A percentile compares a stretch with the other conserved stretches of the same genome.
phyloP scores from a whole-genome alignment of 2,113 vertebrate genomes.

The Aegotheles bennettii region DNA sequence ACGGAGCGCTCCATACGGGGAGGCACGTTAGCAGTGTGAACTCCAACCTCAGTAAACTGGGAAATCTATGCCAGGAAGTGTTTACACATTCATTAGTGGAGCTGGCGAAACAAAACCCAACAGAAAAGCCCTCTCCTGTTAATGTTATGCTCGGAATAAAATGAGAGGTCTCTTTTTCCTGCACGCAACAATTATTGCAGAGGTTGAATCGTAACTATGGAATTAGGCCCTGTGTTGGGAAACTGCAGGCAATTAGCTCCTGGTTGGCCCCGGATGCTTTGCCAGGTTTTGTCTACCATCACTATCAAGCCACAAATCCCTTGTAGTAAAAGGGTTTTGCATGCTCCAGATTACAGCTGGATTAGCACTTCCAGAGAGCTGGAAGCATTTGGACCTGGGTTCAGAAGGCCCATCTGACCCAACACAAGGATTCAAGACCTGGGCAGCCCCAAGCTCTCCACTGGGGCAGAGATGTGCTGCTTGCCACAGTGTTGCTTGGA shows the following conservation, averaged over 20 bases:
- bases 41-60: slow-evolving; percentile 54
- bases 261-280: not conserved
- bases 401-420: not conserved
- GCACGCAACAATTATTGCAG: not conserved
- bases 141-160: not conserved
- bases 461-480: not conserved
- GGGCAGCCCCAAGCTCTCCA: not conserved
- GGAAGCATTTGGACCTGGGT: not conserved
- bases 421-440: not conserved
- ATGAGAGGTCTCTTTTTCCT: not conserved
- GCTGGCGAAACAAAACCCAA: slow-evolving; percentile 32
- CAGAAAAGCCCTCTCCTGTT: not conserved
- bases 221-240: slow-evolving; percentile 11
- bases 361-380: not conserved
- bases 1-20: not conserved
- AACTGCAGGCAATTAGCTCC: not conserved
- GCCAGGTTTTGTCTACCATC: not conserved
- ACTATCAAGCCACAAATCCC: not conserved
- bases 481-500: not conserved
- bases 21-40: not conserved
- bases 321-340: not conserved
- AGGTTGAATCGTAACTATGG: not conserved
- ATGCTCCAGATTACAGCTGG: not conserved
- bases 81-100: slow-evolving; percentile 34
- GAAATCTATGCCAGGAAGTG: slow-evolving; percentile 69